Conservation (phyloP, 2,888 invertebrate species). For the Agrotis clavis region DNA sequence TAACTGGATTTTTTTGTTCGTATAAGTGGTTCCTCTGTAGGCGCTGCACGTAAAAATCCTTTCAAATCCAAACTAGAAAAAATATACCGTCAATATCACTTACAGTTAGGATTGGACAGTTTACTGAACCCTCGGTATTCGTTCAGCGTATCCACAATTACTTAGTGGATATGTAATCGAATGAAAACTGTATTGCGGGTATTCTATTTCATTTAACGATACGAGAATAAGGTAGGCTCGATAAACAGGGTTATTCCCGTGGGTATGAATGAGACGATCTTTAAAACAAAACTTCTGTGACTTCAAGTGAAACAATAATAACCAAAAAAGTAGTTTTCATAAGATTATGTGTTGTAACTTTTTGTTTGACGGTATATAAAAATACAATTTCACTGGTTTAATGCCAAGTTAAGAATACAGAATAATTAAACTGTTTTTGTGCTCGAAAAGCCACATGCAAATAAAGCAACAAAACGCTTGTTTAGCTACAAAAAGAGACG, state of each 20-base stretch:
- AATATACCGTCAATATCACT: constrained; percentile 39
- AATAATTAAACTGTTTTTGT: neutral
- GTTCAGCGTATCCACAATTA: constrained; percentile 54
- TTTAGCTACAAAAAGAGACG: constrained; percentile 18
- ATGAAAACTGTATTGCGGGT: constrained; percentile 60
- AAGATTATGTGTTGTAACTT: too few species aligned
- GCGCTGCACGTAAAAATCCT: constrained; percentile 47
- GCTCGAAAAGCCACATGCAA: neutral
- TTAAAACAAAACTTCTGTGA: neutral
- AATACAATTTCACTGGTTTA: neutral
- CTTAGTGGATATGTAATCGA: constrained; percentile 65
- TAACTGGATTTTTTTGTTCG: constrained; percentile 20
- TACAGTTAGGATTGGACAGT: constrained; percentile 42
- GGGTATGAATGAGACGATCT: constrained; percentile 40
- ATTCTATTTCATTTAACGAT: constrained; percentile 64
- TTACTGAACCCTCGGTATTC: constrained; percentile 51
- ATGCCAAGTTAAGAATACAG: neutral
- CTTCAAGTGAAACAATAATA: neutral
- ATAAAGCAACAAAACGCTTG: constrained; percentile 16
- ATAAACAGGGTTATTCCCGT: constrained; percentile 43
- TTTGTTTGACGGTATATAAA: too few species aligned
- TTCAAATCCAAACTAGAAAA: constrained; percentile 37
- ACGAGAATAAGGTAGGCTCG: constrained; percentile 59
- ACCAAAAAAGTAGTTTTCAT: neutral
- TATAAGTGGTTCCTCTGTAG: constrained; percentile 13